Evolutionary conservation across 2,888 invertebrate species (phyloP).

Genomic region (Spodoptera exigua): DNA sequence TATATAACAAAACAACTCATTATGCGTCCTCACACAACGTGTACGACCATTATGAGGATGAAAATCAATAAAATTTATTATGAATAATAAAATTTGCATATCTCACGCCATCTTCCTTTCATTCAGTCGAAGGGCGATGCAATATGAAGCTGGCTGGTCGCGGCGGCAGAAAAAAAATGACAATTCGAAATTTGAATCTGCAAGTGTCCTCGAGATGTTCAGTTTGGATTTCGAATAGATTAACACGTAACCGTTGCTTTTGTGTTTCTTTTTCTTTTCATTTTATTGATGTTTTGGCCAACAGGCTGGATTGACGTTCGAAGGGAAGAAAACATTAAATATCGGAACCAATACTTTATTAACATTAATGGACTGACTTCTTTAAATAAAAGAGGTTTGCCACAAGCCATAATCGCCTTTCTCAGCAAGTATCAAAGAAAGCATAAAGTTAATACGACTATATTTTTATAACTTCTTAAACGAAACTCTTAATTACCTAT

Average conservation of each 20-base stretch:
- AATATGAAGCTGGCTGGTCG: conserved; percentile 55
- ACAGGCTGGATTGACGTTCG: background rate
- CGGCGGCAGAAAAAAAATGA: conserved; percentile 48
- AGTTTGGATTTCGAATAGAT: conserved; percentile 25
- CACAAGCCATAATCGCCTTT: no score
- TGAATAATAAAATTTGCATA: conserved; percentile 71
- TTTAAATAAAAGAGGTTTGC: no score
- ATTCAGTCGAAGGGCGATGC: conserved; percentile 59
- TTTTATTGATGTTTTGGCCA: background rate
- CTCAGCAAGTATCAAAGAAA: no score
- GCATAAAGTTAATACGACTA: no score
- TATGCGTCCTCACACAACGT: conserved; percentile 70
- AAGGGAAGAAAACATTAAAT: no score
- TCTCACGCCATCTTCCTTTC: conserved; percentile 67
- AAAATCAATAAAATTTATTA: conserved; percentile 70
- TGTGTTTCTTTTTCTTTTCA: conserved; percentile 15
- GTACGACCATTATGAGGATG: conserved; percentile 63
- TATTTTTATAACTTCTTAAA: no score
- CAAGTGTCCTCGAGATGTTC: conserved; percentile 51
- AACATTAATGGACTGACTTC: no score
- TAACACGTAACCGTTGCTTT: conserved; percentile 1
- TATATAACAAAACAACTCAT: conserved; percentile 51
- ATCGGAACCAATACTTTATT: no score
- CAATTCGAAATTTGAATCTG: conserved; percentile 67
- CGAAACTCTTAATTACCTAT: background rate